Percentiles rank a stretch among this genome's conserved stretches.
phyloP scores from a whole-genome alignment of 2,888 invertebrate genomes.

The Erpobdella octoculata region DNA sequence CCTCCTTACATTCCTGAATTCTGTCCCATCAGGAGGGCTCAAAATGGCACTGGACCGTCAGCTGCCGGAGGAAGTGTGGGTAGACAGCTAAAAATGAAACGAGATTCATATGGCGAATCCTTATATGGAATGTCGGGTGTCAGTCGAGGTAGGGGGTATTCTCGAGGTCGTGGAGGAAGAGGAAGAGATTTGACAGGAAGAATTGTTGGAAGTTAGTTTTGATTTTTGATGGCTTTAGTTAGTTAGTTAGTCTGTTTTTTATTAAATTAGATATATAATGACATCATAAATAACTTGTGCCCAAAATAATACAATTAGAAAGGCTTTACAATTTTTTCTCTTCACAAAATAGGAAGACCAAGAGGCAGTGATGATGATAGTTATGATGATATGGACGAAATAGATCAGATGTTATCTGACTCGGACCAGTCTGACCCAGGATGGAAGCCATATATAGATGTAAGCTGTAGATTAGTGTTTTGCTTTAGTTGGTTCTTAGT shows the following conservation, averaged over 20 bases:
- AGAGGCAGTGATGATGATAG: conserved; percentile 30
- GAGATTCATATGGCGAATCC: background rate
- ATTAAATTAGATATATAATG: background rate
- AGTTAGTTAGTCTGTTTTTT: background rate
- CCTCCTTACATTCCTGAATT: conserved; percentile 48
- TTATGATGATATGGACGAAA: conserved; percentile 18
- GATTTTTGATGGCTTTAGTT: background rate
- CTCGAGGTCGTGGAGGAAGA: background rate
- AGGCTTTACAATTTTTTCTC: background rate
- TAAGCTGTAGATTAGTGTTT: background rate
- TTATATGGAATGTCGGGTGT: background rate
- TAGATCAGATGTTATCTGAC: conserved; percentile 12
- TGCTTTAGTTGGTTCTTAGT: no score
- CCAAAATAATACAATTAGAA: no score
- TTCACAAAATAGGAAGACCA: background rate
- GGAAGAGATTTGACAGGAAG: background rate
- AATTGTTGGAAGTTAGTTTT: conserved; percentile 4
- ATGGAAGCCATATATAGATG: conserved; percentile 25
- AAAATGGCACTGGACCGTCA: background rate
- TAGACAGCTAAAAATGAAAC: background rate
- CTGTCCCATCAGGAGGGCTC: conserved; percentile 37
- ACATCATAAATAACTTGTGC: background rate
- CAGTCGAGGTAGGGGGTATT: background rate
- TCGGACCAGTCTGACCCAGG: conserved; percentile 29
- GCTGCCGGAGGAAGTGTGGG: conserved; percentile 4